Evolutionary conservation across 2,113 vertebrate species (phyloP).

Genomic region (Trachemys scripta): DNA sequence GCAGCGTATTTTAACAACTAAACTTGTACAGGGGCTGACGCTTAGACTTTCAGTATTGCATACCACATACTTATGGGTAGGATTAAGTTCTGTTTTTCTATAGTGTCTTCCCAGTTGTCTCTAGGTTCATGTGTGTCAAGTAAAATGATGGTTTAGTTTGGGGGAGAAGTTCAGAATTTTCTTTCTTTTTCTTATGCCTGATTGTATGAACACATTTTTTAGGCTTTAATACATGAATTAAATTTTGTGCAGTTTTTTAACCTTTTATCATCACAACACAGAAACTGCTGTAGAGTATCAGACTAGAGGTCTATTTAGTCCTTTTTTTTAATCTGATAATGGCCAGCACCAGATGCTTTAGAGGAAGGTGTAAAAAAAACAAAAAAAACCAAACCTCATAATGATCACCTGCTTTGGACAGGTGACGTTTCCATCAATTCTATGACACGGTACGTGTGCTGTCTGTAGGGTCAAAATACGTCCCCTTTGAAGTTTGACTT

Average conservation of each 20-base stretch:
- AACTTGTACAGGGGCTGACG: neutral
- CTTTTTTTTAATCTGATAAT: neutral
- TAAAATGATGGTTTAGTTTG: neutral
- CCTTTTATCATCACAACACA: neutral
- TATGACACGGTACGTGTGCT: neutral
- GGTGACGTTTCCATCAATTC: neutral
- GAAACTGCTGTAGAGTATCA: neutral
- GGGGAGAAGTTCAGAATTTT: neutral
- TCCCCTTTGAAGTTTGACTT: neutral
- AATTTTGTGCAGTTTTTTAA: neutral
- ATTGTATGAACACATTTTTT: neutral
- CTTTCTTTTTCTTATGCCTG: neutral
- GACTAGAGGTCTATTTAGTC: neutral
- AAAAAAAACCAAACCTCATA: too few species aligned
- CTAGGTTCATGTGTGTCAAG: neutral
- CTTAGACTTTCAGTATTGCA: neutral
- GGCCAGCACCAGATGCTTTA: neutral
- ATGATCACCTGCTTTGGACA: too few species aligned
- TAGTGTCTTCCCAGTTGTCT: neutral
- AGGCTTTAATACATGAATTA: neutral
- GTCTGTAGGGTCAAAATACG: neutral
- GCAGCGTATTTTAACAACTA: neutral
- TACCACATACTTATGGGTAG: neutral
- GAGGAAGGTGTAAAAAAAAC: neutral
- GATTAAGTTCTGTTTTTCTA: neutral